phyloP scores from a whole-genome alignment of 2,888 invertebrate species.

The Thymelicus lineola region DNA sequence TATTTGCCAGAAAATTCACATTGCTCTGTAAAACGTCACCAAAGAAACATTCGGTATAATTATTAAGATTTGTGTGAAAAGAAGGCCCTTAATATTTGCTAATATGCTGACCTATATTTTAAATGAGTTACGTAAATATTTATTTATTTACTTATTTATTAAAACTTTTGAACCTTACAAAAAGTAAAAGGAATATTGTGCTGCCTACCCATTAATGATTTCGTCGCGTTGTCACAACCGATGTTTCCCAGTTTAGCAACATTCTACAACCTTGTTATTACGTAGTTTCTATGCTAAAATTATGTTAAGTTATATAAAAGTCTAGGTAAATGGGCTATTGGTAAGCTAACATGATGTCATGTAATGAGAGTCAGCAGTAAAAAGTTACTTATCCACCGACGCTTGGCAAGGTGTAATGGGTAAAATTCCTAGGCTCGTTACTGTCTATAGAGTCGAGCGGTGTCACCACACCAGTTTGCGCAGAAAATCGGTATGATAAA shows the following conservation, averaged over 20 bases:
- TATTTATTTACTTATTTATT: too few species aligned
- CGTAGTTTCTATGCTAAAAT: slow-evolving; percentile 5
- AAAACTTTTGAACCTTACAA: too few species aligned
- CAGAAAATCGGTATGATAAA: slow-evolving; percentile 29
- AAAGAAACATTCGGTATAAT: too few species aligned
- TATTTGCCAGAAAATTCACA: too few species aligned
- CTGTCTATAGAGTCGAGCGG: neutral
- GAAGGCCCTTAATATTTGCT: too few species aligned
- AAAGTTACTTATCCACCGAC: slow-evolving; percentile 1
- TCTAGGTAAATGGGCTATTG: slow-evolving; percentile 11
- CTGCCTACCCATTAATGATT: neutral
- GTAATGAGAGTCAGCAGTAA: neutral
- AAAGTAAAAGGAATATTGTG: too few species aligned
- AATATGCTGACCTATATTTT: too few species aligned
- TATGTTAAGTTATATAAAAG: neutral
- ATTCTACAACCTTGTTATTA: neutral
- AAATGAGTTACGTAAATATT: neutral
- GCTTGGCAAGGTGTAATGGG: neutral
- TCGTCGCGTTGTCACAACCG: neutral
- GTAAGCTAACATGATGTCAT: neutral
- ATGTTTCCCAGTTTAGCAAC: slow-evolving; percentile 8
- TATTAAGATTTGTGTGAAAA: too few species aligned
- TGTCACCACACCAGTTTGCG: slow-evolving; percentile 11
- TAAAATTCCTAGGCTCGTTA: slow-evolving; percentile 2
- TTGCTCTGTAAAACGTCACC: too few species aligned